Evolutionary conservation across 1,140 invertebrate species (phyloP).

Genomic region (Geopemphigus sp.): DNA sequence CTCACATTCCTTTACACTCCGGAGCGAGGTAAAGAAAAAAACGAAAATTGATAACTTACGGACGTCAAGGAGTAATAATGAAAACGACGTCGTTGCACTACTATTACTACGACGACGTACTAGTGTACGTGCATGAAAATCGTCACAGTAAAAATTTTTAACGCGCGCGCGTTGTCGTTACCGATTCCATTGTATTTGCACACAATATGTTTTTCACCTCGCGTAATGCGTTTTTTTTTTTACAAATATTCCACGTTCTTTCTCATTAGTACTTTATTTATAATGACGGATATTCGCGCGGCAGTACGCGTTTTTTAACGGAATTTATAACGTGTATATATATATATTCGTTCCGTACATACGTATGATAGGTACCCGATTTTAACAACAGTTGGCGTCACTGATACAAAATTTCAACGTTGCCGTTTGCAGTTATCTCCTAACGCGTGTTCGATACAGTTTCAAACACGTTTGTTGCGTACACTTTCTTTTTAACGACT

Average conservation of each 20-base stretch:
- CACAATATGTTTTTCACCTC: conserved; percentile 15
- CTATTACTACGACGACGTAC: not conserved
- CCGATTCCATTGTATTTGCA: conserved; percentile 13
- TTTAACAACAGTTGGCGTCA: too few species aligned
- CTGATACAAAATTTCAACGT: too few species aligned
- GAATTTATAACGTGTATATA: not conserved
- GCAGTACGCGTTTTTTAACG: not conserved
- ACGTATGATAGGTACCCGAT: too few species aligned
- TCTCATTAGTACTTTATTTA: conserved; percentile 9
- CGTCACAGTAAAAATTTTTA: not conserved
- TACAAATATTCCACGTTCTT: not conserved
- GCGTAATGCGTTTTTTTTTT: not conserved
- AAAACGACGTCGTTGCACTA: not conserved
- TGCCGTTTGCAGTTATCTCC: too few species aligned
- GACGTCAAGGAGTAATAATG: not conserved
- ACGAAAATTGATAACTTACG: conserved; percentile 9
- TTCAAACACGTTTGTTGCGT: too few species aligned
- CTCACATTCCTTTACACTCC: not conserved
- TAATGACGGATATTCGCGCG: not conserved
- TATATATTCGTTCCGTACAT: too few species aligned
- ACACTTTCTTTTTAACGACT: too few species aligned
- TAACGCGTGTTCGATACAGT: too few species aligned
- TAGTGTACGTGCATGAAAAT: not conserved
- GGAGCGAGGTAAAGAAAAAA: not conserved
- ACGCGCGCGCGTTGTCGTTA: not conserved